phyloP scores from a whole-genome alignment of 2,888 invertebrate genomes.

The Alitta virens region DNA sequence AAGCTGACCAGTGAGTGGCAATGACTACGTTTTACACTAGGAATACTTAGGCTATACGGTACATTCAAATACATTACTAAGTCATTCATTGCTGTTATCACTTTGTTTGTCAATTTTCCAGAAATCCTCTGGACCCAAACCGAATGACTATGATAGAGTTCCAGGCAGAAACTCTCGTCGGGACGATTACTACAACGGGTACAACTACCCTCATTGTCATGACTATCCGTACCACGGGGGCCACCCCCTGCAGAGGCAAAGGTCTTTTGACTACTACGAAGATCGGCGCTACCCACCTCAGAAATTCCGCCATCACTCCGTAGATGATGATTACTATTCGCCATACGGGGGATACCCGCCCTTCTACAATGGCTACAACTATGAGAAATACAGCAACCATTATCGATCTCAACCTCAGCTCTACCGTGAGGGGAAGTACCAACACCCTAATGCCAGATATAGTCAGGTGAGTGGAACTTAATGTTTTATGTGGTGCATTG shows the following conservation, averaged over 20 bases:
- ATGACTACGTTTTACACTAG: too few relatives aligned
- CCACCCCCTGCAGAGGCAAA: slow-evolving; percentile 40
- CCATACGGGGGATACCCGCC: slow-evolving; percentile 34
- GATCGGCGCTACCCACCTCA: slow-evolving; percentile 37
- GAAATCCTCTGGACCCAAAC: too few relatives aligned
- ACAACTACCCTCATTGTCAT: slow-evolving; percentile 20
- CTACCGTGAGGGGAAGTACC: slow-evolving; percentile 41
- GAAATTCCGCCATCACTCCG: slow-evolving; percentile 44
- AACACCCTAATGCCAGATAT: slow-evolving; percentile 41
- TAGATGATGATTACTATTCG: slow-evolving; percentile 47
- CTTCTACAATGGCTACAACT: slow-evolving; percentile 40
- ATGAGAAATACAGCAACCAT: slow-evolving; percentile 40
- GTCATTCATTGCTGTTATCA: too few relatives aligned
- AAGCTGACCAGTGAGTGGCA: too few relatives aligned
- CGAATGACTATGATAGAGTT: neutral
- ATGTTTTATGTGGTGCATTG: too few relatives aligned
- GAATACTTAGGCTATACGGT: too few relatives aligned
- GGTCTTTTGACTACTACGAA: slow-evolving; percentile 43
- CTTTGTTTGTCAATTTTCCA: too few relatives aligned
- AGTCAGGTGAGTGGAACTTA: slow-evolving; percentile 36
- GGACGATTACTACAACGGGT: slow-evolving; percentile 35
- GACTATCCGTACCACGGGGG: slow-evolving; percentile 30
- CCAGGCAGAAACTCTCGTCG: slow-evolving; percentile 30
- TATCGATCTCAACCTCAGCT: slow-evolving; percentile 45
- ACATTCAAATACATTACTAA: too few relatives aligned